A percentile compares a stretch with the other conserved stretches of the same genome.
These are phyloP conservation scores for Shinisaurus crocodilurus DNA, from an alignment of 2,113 vertebrate species.

Conservation along the genomic window DNA sequence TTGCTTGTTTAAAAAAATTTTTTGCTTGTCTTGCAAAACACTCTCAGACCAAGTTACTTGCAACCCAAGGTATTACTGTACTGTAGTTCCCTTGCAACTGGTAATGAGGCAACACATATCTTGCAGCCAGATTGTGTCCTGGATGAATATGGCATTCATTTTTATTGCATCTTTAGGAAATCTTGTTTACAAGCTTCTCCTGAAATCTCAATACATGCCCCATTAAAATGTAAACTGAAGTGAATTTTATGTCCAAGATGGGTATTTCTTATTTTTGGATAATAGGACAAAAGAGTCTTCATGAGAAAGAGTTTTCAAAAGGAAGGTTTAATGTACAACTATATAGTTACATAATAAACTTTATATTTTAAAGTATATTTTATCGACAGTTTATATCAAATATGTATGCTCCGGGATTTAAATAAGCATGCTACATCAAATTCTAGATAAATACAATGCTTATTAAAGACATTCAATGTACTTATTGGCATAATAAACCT, in stretches of 20 bases:
- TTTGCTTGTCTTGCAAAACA: too few species aligned
- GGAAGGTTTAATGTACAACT: conserved; percentile 6
- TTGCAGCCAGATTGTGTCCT: background rate
- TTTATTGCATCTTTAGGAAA: background rate
- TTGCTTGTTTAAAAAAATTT: too few species aligned
- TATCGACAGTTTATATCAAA: conserved; percentile 13
- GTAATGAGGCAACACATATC: background rate
- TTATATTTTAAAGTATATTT: conserved; percentile 37
- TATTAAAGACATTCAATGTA: conserved; percentile 46
- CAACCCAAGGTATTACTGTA: too few species aligned
- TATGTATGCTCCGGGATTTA: conserved; percentile 8
- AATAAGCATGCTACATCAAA: conserved; percentile 22
- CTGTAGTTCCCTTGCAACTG: background rate
- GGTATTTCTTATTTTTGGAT: background rate
- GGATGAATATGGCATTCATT: background rate
- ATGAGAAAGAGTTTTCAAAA: background rate
- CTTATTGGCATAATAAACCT: conserved; percentile 53
- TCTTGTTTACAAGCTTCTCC: background rate
- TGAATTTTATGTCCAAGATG: background rate
- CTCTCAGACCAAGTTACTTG: too few species aligned
- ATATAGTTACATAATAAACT: background rate
- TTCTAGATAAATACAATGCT: background rate
- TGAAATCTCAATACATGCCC: conserved; percentile 13
- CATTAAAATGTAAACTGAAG: conserved; percentile 14
- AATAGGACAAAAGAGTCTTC: conserved; percentile 5